Evolutionary conservation across 2,113 vertebrate species (phyloP).

Genomic region (Thymallus thymallus): DNA sequence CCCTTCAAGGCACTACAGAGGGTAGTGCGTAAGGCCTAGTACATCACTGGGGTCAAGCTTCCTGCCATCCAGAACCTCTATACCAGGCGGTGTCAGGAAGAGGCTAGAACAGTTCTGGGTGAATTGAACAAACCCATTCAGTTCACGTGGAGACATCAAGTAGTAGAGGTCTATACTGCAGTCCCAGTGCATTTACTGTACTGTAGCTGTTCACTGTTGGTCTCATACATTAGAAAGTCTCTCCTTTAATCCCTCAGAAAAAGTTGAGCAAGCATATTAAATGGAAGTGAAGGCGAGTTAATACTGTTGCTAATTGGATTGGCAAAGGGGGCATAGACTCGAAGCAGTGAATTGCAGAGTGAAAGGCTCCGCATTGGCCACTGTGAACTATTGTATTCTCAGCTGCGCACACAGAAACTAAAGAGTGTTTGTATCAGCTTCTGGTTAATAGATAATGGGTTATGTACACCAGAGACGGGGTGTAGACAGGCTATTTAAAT

Average conservation of each 20-base stretch:
- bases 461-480: not conserved
- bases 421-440: not conserved
- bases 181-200: slow-evolving; percentile 5
- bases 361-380: slow-evolving; percentile 26
- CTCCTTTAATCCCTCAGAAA: slow-evolving; percentile 45
- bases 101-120: too few relatives aligned
- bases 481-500: not conserved
- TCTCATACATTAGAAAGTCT: slow-evolving; percentile 33
- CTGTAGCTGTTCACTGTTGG: slow-evolving; percentile 23
- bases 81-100: too few relatives aligned
- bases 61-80: too few relatives aligned
- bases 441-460: not conserved
- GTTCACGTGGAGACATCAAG: not conserved
- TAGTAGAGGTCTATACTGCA: not conserved
- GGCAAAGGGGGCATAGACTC: slow-evolving; percentile 40
- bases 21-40: too few relatives aligned
- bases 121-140: not conserved
- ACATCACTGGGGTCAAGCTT: too few relatives aligned
- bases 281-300: slow-evolving; percentile 39
- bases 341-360: slow-evolving; percentile 21
- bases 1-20: too few relatives aligned
- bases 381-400: slow-evolving; percentile 14
- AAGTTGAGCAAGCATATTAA: slow-evolving; percentile 54
- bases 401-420: not conserved
- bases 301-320: slow-evolving; percentile 53